Evolutionary conservation across 2,113 vertebrate genomes (phyloP), one percentile per base, ranked within the genome.

Genomic region (Anhinga anhinga): DNA sequence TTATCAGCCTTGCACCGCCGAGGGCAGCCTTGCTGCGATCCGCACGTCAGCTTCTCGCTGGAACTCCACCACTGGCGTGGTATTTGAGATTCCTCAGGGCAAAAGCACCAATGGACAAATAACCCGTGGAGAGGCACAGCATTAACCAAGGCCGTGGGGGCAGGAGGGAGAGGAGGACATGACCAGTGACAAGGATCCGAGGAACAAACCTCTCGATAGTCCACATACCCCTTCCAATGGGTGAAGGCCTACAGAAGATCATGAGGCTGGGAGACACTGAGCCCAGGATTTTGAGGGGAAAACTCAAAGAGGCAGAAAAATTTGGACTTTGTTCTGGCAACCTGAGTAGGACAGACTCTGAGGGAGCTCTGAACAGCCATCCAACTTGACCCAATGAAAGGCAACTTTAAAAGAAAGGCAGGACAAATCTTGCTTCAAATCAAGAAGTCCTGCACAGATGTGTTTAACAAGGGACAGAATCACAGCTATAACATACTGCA

Each of bases 51-150:
- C 21, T 74, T 56, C 38, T 18, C 49, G 7, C 40, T 14, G 26
- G 36, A 36, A 36, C 36, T 20, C 22, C 74, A 52, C 44, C 4
- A 3, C 81, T 66, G 44, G 47, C 1, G 10, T 22, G 77, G 84
- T 65, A 13, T 65, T n/a, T 36, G 62, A 61, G 67, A 38, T 38
- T 55, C 72, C 59, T 81, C 52, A 11, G 47, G 69, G 59, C 42
- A 81, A 93, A 66, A 95, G 96, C 92, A 93, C 88, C 90, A 63
- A 21, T 7, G 70, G 67, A 63, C 63, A 78, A 61, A 55, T 52
- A 2, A 58, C 30, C 38, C 67, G 50, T 18, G 76, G 80, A 84
- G 82, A 95, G 85, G 79, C 92, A 94, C 94, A 67, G n/a, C 32
- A 29, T 44, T 53, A 50, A 83, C 4, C 30, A 59, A 53, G n/a